A percentile compares a stretch with the other conserved stretches of the same genome.
Evolutionary conservation across 37 sponge, comb jelly and placozoan species (phyloP).

Genomic region (Halisarca cf. caerulea): DNA sequence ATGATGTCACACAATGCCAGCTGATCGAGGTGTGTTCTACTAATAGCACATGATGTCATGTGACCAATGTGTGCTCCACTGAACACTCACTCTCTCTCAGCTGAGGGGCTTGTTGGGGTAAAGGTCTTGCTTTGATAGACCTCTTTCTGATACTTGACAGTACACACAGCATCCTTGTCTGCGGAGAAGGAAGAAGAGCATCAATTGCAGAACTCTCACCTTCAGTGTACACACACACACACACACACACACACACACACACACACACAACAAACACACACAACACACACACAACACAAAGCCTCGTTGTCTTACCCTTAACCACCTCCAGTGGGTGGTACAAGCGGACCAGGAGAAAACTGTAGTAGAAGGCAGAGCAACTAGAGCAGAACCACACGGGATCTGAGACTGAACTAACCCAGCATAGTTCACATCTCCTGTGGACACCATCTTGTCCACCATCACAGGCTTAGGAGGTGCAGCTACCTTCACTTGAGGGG

Average conservation of each 20-base stretch:
- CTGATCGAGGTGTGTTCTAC: too few relatives aligned
- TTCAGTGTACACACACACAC: neutral
- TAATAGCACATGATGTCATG: too few relatives aligned
- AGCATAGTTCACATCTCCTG: neutral
- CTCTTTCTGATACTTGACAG: neutral
- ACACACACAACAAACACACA: neutral
- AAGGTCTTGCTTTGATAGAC: neutral
- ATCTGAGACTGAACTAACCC: too few relatives aligned
- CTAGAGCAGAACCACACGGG: too few relatives aligned
- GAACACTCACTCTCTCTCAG: neutral
- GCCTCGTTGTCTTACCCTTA: neutral
- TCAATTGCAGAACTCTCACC: neutral
- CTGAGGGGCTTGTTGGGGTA: neutral
- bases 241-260: neutral
- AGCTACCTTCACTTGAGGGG: neutral
- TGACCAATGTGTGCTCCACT: too few relatives aligned
- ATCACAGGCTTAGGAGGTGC: conserved; percentile 16
- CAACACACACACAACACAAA: neutral
- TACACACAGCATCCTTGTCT: conserved; percentile 19
- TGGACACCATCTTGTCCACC: conserved; percentile 1
- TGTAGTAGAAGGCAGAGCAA: neutral
- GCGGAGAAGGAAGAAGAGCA: neutral
- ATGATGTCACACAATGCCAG: too few relatives aligned
- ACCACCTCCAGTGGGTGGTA: conserved; percentile 13
- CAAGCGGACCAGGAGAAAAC: conserved; percentile 17